Conservation (phyloP, 1,140 invertebrate species). For the Drosophila trapezifrons region DNA sequence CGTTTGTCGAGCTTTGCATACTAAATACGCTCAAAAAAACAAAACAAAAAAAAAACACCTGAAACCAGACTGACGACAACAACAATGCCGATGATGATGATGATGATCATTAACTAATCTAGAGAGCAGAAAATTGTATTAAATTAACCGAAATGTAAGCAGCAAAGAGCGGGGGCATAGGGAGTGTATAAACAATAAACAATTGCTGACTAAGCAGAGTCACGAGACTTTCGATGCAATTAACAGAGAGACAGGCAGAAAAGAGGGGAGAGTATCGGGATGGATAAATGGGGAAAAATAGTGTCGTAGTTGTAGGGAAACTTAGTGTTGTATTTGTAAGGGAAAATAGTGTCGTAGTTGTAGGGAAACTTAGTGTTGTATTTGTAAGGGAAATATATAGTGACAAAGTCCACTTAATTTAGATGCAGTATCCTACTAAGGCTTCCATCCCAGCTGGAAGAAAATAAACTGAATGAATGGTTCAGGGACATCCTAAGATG, state of each 20-base stretch:
- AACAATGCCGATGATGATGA: not conserved
- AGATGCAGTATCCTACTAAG: constrained; percentile 39
- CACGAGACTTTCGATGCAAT: constrained; percentile 60
- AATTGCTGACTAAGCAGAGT: constrained; percentile 53
- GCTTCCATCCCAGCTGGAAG: constrained; percentile 32
- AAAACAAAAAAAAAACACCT: constrained; percentile 15
- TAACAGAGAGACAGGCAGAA: constrained; percentile 25
- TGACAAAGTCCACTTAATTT: constrained; percentile 48
- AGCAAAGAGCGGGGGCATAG: constrained; percentile 7
- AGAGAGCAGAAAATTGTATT: constrained; percentile 66
- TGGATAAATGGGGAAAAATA: constrained; percentile 3
- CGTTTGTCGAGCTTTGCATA: constrained; percentile 46
- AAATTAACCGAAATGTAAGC: constrained; percentile 42
- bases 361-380: no score
- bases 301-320: not conserved
- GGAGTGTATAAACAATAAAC: constrained; percentile 29
- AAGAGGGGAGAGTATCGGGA: not conserved
- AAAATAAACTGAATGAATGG: constrained; percentile 13
- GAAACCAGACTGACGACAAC: constrained; percentile 20
- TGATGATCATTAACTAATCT: constrained; percentile 60
- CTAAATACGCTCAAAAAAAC: constrained; percentile 22
- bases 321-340: no score
- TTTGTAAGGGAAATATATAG: not conserved
- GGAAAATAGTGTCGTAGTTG: not conserved
- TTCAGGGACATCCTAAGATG: constrained; percentile 19